phyloP scores from a whole-genome alignment of 2,797 vertebrate species.

The Phyllotis vaccarum region DNA sequence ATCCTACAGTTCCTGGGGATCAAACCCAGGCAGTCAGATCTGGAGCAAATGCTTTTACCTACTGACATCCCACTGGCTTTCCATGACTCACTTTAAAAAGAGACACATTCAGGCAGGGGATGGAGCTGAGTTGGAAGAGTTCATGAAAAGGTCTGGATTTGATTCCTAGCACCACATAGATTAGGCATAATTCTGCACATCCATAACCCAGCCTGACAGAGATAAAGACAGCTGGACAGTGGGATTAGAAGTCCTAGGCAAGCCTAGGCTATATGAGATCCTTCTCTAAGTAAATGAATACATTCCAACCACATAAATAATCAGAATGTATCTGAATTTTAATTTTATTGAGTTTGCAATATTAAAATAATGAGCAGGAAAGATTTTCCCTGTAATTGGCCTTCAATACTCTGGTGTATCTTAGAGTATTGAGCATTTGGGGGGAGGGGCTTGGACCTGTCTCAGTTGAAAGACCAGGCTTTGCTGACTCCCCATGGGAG shows the following conservation, averaged over 20 bases:
- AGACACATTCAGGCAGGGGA: not conserved
- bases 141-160: not conserved
- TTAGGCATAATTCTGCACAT: not conserved
- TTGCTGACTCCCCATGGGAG: too few relatives aligned
- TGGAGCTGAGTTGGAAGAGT: not conserved
- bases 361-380: not conserved
- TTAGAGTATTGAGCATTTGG: not conserved
- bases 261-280: not conserved
- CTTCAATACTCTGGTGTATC: not conserved
- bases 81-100: not conserved
- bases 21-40: not conserved
- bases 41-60: not conserved
- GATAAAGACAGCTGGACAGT: not conserved
- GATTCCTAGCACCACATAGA: not conserved
- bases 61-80: not conserved
- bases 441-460: too few relatives aligned
- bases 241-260: not conserved
- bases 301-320: not conserved
- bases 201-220: not conserved
- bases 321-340: not conserved
- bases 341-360: not conserved
- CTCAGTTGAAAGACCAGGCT: too few relatives aligned
- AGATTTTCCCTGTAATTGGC: not conserved
- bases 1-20: too few relatives aligned
- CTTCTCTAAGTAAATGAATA: not conserved